phyloP scores from a whole-genome alignment of 2,888 invertebrate genomes.

The Rhorus exstirpatorius region DNA sequence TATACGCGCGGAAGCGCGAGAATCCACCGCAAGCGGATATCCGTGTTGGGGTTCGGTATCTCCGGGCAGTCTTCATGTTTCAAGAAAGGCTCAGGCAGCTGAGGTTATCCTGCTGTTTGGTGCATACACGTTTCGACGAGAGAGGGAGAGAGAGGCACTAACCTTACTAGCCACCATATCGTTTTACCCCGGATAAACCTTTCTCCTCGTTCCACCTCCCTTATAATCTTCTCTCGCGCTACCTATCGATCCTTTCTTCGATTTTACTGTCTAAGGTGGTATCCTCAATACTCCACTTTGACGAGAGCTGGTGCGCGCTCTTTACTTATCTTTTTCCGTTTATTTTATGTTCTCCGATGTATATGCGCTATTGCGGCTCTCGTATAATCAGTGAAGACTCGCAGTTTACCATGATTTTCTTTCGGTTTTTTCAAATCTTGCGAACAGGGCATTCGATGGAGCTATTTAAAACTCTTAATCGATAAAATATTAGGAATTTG shows the following conservation, averaged over 20 bases:
- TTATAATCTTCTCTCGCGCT: conserved; percentile 25
- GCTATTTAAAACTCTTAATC: no score
- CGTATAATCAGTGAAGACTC: background rate
- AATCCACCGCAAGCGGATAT: conserved; percentile 78
- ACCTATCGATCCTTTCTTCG: conserved; percentile 37
- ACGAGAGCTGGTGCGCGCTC: conserved; percentile 25
- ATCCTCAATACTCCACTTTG: conserved; percentile 1
- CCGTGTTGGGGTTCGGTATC: conserved; percentile 61
- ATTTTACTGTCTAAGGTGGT: conserved; percentile 12
- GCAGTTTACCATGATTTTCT: background rate
- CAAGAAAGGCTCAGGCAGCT: conserved; percentile 72
- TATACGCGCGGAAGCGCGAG: conserved; percentile 71
- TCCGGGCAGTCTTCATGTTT: conserved; percentile 74
- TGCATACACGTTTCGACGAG: conserved; percentile 42
- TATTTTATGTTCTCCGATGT: background rate
- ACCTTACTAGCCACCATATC: conserved; percentile 66
- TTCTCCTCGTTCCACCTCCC: conserved; percentile 28
- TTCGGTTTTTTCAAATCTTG: background rate
- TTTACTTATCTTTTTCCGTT: conserved; percentile 7
- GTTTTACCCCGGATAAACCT: conserved; percentile 74
- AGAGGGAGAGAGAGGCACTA: conserved; percentile 4
- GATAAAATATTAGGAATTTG: no score
- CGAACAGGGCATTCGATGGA: no score
- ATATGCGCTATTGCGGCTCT: background rate
- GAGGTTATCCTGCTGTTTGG: conserved; percentile 46